Percentiles rank a stretch among this genome's conserved stretches.
phyloP scores from a whole-genome alignment of 2,888 invertebrate species.

The Epirrhoe alternata region DNA sequence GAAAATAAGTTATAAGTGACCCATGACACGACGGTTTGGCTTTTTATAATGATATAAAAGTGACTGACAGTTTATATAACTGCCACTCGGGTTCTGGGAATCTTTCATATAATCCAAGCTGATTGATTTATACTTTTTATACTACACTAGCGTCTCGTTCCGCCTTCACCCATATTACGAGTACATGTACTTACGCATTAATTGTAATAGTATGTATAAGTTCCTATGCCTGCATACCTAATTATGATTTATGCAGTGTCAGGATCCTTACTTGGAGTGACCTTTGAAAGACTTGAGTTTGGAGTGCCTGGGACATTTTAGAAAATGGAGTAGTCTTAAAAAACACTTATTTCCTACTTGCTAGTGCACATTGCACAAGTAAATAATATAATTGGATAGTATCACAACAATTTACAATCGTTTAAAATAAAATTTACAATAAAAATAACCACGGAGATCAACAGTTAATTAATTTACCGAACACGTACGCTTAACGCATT shows the following conservation, averaged over 20 bases:
- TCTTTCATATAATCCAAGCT: not conserved
- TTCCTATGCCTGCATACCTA: too few species aligned
- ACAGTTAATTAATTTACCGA: not conserved
- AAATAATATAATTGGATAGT: not conserved
- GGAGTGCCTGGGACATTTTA: too few species aligned
- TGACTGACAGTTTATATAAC: not conserved
- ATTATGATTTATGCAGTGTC: too few species aligned
- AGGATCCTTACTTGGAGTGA: too few species aligned
- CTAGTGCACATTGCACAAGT: too few species aligned
- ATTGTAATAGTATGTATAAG: too few species aligned
- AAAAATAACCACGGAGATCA: not conserved
- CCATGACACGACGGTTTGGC: not conserved
- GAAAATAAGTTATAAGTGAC: conserved; percentile 1
- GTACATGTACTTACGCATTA: too few species aligned
- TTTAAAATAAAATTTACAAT: not conserved
- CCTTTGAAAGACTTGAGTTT: too few species aligned
- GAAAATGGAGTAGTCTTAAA: too few species aligned
- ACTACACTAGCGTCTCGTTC: too few species aligned
- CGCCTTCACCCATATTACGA: too few species aligned
- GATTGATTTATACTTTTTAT: not conserved
- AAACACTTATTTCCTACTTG: too few species aligned
- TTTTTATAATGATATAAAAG: not conserved
- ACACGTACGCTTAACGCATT: not conserved
- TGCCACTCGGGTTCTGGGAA: not conserved
- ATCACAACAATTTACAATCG: not conserved